phyloP scores from a whole-genome alignment of 2,113 vertebrate genomes.

The Tangachromis dhanisi region DNA sequence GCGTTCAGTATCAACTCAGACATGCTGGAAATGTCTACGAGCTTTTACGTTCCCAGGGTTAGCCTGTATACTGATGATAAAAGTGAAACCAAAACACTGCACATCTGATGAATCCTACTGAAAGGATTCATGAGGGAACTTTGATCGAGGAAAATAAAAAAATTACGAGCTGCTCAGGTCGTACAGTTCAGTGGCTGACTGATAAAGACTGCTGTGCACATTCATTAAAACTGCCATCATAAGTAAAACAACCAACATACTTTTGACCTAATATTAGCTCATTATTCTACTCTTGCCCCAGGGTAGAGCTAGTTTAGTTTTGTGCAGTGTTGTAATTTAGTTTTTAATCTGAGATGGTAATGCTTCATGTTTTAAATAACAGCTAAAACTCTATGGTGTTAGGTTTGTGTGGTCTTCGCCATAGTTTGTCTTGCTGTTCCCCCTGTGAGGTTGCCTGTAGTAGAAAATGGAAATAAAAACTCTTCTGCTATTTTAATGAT shows the following conservation, averaged over 20 bases:
- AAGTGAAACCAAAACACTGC: neutral
- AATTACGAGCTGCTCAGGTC: neutral
- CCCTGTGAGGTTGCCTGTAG: neutral
- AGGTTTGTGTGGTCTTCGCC: neutral
- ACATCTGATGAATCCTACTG: neutral
- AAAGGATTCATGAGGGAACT: neutral
- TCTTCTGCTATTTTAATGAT: neutral
- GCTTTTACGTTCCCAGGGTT: neutral
- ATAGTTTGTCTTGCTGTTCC: neutral
- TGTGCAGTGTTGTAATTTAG: neutral
- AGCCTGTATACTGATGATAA: neutral
- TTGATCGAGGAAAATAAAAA: rapidly evolving
- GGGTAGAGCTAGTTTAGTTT: neutral
- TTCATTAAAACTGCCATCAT: neutral
- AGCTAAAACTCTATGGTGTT: rapidly evolving
- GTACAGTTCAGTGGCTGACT: neutral
- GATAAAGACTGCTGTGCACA: neutral
- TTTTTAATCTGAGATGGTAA: neutral
- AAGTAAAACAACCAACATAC: neutral
- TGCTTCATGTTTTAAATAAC: neutral
- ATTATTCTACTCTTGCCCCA: neutral
- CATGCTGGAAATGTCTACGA: neutral
- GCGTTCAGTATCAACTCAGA: neutral
- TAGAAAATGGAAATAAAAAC: neutral
- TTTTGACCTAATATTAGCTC: neutral